A percentile compares a stretch with the other conserved stretches of the same genome.
Evolutionary conservation across 2,113 vertebrate species (phyloP).

Genomic region (Carollia perspicillata): DNA sequence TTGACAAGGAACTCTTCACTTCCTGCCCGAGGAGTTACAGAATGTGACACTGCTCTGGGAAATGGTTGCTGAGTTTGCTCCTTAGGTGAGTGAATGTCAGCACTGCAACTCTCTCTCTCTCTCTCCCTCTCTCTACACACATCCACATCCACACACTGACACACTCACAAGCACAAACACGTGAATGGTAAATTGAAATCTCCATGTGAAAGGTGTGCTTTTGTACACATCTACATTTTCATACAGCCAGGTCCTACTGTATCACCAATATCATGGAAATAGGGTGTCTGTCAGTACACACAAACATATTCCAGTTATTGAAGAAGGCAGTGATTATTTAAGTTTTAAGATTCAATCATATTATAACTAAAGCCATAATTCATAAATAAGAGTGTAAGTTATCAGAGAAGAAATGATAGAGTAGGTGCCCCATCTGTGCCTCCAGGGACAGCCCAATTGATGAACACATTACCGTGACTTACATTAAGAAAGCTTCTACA

Average conservation of each 20-base stretch:
- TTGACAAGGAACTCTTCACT: not conserved
- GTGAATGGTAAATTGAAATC: not conserved
- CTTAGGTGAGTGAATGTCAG: not conserved
- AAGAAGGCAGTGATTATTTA: not conserved
- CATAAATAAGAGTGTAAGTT: not conserved
- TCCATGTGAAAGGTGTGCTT: not conserved
- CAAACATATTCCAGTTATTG: not conserved
- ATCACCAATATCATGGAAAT: not conserved
- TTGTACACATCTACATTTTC: not conserved
- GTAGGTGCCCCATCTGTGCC: not conserved
- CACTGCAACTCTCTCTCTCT: not conserved
- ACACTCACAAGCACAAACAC: not conserved
- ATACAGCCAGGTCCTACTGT: not conserved
- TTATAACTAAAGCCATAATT: not conserved
- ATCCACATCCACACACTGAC: too few species aligned
- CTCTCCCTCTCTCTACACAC: not conserved
- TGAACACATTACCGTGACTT: slow-evolving; percentile 16
- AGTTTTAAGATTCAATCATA: not conserved
- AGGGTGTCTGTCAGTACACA: not conserved
- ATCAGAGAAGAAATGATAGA: not conserved
- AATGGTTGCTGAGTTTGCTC: not conserved
- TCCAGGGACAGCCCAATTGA: not conserved
- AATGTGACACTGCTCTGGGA: not conserved
- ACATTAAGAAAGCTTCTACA: slow-evolving; percentile 15
- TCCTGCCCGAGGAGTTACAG: slow-evolving; percentile 24